These are phyloP conservation scores for Luffia ferchaultella DNA, from an alignment of 2,888 invertebrate species.

Conservation along the genomic window DNA sequence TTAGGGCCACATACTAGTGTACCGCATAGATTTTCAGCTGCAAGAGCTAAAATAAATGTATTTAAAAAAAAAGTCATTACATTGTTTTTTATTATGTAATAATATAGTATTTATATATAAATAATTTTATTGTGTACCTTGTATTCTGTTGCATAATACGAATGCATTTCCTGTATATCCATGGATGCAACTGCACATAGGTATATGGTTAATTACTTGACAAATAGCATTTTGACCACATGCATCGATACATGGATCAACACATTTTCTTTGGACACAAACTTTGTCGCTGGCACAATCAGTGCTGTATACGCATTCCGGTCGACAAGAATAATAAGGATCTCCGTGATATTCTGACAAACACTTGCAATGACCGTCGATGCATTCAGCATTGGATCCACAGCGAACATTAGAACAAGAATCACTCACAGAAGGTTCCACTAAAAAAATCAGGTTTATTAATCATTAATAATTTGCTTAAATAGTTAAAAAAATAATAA, in stretches of 20 bases:
- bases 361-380: constrained; percentile 75
- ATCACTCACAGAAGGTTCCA: constrained; percentile 48
- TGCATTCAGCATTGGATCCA: constrained; percentile 71
- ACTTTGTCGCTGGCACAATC: constrained; percentile 75
- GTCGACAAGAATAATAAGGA: constrained; percentile 77
- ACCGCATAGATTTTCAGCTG: constrained; percentile 66
- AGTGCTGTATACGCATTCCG: constrained; percentile 80
- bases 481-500: not conserved
- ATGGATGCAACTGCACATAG: constrained; percentile 71
- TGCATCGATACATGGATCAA: constrained; percentile 76
- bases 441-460: constrained; percentile 24
- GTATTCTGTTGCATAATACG: constrained; percentile 52
- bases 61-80: constrained; percentile 7
- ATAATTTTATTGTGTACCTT: constrained; percentile 47
- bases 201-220: constrained; percentile 71
- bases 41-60: constrained; percentile 25
- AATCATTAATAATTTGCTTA: not conserved
- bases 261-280: constrained; percentile 78
- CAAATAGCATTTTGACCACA: constrained; percentile 72
- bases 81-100: constrained; percentile 2
- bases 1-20: constrained; percentile 80
- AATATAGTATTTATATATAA: constrained; percentile 4
- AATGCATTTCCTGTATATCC: constrained; percentile 70
- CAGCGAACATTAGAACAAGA: constrained; percentile 78
- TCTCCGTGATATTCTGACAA: constrained; percentile 77